A percentile compares a stretch with the other conserved stretches of the same genome.
Evolutionary conservation across 2,113 vertebrate species (phyloP).

Genomic region (Capreolus pygargus): DNA sequence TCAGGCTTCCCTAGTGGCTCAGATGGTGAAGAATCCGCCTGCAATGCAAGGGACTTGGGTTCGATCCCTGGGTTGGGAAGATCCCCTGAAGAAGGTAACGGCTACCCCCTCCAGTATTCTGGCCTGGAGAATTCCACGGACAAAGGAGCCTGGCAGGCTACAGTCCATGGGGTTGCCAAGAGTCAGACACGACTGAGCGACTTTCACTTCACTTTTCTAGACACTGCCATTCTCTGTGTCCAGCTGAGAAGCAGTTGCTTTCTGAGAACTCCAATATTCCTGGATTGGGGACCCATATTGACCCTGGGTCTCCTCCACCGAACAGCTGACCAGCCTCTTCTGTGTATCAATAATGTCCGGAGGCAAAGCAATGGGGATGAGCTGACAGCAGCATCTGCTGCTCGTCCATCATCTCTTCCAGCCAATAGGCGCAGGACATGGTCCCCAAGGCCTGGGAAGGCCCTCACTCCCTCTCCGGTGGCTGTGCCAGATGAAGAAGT

Average conservation of each 20-base stretch:
- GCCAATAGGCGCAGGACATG: constrained; percentile 49
- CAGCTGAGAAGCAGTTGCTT: not conserved
- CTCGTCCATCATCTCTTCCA: constrained; percentile 53
- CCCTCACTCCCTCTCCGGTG: not conserved
- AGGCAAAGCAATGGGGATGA: not conserved
- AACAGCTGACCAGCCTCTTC: constrained; percentile 43
- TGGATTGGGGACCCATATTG: not conserved
- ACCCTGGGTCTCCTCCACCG: not conserved
- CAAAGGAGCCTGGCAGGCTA: not conserved
- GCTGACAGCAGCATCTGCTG: constrained; percentile 65
- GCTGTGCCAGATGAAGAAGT: constrained; percentile 67
- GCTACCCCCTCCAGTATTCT: not conserved
- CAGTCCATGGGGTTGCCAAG: not conserved
- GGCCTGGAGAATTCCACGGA: not conserved
- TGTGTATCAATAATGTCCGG: constrained; percentile 41
- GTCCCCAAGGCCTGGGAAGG: constrained; percentile 35
- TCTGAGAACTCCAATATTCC: not conserved
- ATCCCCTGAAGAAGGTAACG: not conserved
- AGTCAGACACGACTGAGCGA: fast-evolving
- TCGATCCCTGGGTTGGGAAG: not conserved
- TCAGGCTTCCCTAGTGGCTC: not conserved
- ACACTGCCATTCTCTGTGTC: not conserved
- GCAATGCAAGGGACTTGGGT: not conserved
- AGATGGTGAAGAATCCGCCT: not conserved
- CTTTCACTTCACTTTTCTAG: not conserved